Base-by-base conservation (phyloP, 2,113 vertebrate genomes). In the Hiodon alosoides region DNA sequence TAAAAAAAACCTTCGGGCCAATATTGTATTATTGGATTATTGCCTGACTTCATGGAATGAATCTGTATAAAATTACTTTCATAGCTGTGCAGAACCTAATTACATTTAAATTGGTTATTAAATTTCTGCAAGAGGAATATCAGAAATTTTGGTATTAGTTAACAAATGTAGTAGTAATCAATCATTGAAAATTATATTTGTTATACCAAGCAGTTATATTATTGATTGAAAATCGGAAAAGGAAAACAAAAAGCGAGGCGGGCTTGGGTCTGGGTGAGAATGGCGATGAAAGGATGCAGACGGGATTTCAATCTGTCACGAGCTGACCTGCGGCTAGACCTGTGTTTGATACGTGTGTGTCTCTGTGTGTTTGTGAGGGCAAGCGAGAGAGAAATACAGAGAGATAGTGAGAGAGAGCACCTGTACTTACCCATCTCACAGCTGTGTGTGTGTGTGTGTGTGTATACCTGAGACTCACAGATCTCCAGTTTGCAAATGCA, bases 221-320 rank as follows among this genome's bases (percentile, higher is more conserved):
- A 54, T 16, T 47, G 60, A 53, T 4, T 58, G 3, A 5, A 72
- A 81, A 81, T 31, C 31, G 31, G 31, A 81, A 78, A 82, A 79
- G 55, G 55, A 74, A 61, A 75, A 77, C 66, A 79, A 73, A 75
- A 85, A 81, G 79, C 79, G 65, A 82, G 82, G 81, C 81, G 72
- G 71, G 73, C 73, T 74, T 77, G 64, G 77, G 76, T 71, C 77
- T 68, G 54, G 75, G 79, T 77, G 81, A 81, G 60, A 73, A 81
- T 82, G 81, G 80, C 10, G 79, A 75, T 75, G 82, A 83, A 77
- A 79, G 62, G 72, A 81, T 73, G 76, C 59, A 13, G 52, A 74
- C 65, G 67, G 70, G 53, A 57, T 61, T 70, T 59, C 54, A 67
- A 47, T 66, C 77, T 71, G 11, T 58, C 62, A 58, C 52, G 11